phyloP scores from a whole-genome alignment of 2,888 invertebrate species.

The Helobdella robusta region DNA sequence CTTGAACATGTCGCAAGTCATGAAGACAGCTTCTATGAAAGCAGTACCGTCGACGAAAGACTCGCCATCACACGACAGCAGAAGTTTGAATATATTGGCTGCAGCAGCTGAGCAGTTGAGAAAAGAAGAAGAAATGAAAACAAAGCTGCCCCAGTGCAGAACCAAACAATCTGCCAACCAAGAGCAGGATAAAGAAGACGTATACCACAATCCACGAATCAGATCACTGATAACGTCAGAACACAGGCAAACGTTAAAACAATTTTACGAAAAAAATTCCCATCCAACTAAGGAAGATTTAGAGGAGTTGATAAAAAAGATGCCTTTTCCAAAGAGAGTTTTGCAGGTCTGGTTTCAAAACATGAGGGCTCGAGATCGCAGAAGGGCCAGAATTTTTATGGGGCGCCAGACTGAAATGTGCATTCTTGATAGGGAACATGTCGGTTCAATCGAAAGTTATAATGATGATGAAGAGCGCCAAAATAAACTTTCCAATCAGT shows the following conservation, averaged over 20 bases:
- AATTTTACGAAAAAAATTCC: slow-evolving; percentile 78
- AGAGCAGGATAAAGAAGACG: neutral
- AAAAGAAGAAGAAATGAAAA: slow-evolving; percentile 17
- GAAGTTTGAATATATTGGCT: slow-evolving; percentile 25
- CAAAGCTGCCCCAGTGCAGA: neutral
- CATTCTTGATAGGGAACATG: too few relatives aligned
- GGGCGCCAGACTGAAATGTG: too few relatives aligned
- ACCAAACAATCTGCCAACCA: neutral
- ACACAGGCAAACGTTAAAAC: slow-evolving; percentile 76
- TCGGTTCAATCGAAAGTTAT: too few relatives aligned
- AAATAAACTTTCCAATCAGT: too few relatives aligned
- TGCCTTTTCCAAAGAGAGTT: slow-evolving; percentile 86
- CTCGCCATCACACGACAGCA: neutral
- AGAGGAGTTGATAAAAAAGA: slow-evolving; percentile 71
- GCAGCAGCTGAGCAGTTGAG: slow-evolving; percentile 22
- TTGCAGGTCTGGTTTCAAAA: slow-evolving; percentile 74
- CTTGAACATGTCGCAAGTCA: too few relatives aligned
- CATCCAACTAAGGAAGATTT: slow-evolving; percentile 89
- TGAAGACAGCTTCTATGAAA: too few relatives aligned
- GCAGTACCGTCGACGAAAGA: too few relatives aligned
- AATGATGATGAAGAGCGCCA: too few relatives aligned
- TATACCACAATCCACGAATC: slow-evolving; percentile 60
- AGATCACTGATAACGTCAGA: slow-evolving; percentile 87
- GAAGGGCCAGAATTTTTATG: slow-evolving; percentile 35
- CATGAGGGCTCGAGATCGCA: slow-evolving; percentile 66